Conservation (phyloP, 2,797 vertebrate genomes). For the Melanotaenia parkinsoni region DNA sequence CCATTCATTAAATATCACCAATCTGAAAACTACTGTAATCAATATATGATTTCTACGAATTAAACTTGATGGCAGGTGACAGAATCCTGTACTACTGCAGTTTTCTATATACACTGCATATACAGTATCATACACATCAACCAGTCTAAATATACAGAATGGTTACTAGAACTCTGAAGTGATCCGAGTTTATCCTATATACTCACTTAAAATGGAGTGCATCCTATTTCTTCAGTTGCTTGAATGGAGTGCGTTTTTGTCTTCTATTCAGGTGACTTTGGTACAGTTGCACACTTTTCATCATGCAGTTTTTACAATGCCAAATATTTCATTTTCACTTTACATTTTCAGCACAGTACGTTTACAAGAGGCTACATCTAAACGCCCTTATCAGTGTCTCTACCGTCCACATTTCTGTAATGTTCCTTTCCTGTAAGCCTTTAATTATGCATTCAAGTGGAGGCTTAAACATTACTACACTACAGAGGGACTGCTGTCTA, state of each 20-base stretch:
- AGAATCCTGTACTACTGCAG: conserved; percentile 25
- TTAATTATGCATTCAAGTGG: conserved; percentile 21
- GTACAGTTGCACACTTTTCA: conserved; percentile 54
- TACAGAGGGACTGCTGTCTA: conserved; percentile 32
- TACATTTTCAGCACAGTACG: conserved; percentile 47
- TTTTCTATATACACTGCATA: conserved; percentile 63
- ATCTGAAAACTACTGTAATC: conserved; percentile 34
- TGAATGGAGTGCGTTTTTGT: conserved; percentile 33
- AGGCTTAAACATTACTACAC: conserved; percentile 63
- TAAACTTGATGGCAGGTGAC: conserved; percentile 40
- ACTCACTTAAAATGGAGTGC: conserved; percentile 40
- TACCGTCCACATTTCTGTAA: conserved; percentile 38
- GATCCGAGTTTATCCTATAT: conserved; percentile 27
- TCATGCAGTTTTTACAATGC: conserved; percentile 63
- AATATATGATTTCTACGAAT: conserved; percentile 4
- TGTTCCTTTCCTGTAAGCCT: conserved; percentile 14
- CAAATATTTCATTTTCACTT: conserved; percentile 45
- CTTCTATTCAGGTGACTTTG: conserved; percentile 55
- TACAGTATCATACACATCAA: conserved; percentile 55
- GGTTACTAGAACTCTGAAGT: conserved; percentile 28
- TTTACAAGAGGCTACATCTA: conserved; percentile 49
- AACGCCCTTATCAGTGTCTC: conserved; percentile 61
- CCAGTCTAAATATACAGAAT: conserved; percentile 48
- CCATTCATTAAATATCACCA: conserved; percentile 15
- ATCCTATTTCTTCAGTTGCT: conserved; percentile 39